Percentiles rank a stretch among this genome's conserved stretches.
phyloP scores from a whole-genome alignment of 2,888 invertebrate species.

The Stenolophus ochropezus region DNA sequence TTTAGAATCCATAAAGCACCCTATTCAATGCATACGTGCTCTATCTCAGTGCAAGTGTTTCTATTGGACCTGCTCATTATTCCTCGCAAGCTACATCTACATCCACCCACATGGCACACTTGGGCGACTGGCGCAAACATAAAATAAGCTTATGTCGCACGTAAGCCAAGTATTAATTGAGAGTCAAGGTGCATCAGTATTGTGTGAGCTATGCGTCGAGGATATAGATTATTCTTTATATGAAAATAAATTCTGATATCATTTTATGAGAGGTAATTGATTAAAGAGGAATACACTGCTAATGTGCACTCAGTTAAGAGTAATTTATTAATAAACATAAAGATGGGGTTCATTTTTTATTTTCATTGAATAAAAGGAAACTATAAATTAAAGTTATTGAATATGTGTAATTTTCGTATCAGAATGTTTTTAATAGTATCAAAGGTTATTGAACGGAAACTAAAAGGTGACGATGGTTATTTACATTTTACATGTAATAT shows the following conservation, averaged over 20 bases:
- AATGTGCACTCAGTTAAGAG: neutral
- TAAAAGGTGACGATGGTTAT: too few relatives aligned
- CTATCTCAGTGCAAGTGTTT: conserved; percentile 67
- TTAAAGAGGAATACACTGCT: neutral
- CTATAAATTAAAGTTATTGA: too few relatives aligned
- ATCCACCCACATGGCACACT: conserved; percentile 59
- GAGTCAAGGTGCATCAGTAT: conserved; percentile 71
- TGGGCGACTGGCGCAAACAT: conserved; percentile 68
- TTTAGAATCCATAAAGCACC: conserved; percentile 70
- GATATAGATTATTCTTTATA: conserved; percentile 71
- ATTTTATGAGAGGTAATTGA: conserved; percentile 38
- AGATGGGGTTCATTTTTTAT: neutral
- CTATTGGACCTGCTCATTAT: conserved; percentile 63
- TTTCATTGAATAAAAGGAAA: too few relatives aligned
- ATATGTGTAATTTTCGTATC: too few relatives aligned
- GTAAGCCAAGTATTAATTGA: conserved; percentile 68
- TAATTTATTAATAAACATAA: neutral
- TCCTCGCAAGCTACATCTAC: neutral
- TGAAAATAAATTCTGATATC: conserved; percentile 64
- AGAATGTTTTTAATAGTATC: too few relatives aligned
- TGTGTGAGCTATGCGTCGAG: conserved; percentile 69
- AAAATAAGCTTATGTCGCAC: conserved; percentile 70
- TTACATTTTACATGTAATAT: too few relatives aligned
- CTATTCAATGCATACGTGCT: conserved; percentile 68
- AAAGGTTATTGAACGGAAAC: too few relatives aligned